Base-by-base conservation (phyloP, 2,888 invertebrate genomes). In the Pandemis heparana region DNA sequence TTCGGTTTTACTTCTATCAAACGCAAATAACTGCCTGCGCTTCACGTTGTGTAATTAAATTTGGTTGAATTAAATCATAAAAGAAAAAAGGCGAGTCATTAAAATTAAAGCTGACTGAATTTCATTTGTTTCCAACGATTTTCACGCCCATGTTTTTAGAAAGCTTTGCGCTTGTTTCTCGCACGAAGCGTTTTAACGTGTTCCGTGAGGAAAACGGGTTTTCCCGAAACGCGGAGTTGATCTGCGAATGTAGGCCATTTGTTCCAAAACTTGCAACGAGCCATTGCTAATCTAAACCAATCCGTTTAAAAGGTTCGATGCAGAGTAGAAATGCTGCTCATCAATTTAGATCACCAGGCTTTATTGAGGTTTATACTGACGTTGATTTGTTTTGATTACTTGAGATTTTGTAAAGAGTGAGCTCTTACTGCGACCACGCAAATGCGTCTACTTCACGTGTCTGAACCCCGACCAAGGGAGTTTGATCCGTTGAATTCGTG, bases 181-280 rank as follows among this genome's bases (percentile, higher is more conserved):
- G n/a, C n/a, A 48, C n/a, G n/a, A 48, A 48, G 6, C n/a, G n/a
- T 48, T 48, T 2, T 48, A 48, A 14, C 48, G 48, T n/a, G 48
- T n/a, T 48, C 48, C n/a, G 48, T n/a, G 48, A 48, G 46, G n/a
- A 48, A 48, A 48, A 48, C 48, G 48, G 43, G 6, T 48, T 48
- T 48, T 48, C 5, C 48, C 1, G n/a, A n/a, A n/a, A 48, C n/a
- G n/a, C 14, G 7, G 14, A 46, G 12, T 48, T 48, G n/a, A 48
- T 48, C 48, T 48, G 48, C 48, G 5, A n/a, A 48, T 48, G 48
- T 48, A 14, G 5, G 5, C 48, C n/a, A n/a, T 48, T 48, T 48
- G 6, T 41, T 9, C 41, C 41, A 8, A 41, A 41, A 41, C 41
- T 9, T 41, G 41, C 41, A 41, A 41, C 9, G 9, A 8, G 41